Base-by-base conservation (phyloP, 2,888 invertebrate species). In the Gryllus longicercus region DNA sequence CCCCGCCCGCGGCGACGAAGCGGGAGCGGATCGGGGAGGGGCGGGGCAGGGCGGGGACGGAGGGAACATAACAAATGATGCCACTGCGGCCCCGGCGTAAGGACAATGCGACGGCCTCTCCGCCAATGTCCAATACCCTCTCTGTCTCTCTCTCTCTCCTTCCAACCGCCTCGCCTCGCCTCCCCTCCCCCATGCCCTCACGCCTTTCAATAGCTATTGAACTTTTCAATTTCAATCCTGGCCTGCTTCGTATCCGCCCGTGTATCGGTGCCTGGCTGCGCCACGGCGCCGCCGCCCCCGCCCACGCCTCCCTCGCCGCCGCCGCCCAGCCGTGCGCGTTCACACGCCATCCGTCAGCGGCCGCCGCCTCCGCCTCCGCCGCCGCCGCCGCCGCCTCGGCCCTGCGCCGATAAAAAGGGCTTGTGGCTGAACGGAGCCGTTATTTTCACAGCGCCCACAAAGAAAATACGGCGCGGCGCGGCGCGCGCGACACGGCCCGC, bases 181-280 rank as follows among this genome's bases (percentile, higher is more conserved):
- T 63, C 63, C 63, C 63, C 63, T 14, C 63, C 63, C 63, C 63
- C 16, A 63, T 1, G 16, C 63, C 63, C 63, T 63, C 63, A n/a
- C 63, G 63, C 63, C 63, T 63, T 63, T 63, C 63, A 63, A 63
- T 63, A 63, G 14, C 63, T 63, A 63, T 63, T 63, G 63, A 63
- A 63, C 63, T 63, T 63, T 63, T 63, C 63, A 63, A 14, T 63
- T 63, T 63, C 63, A 63, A 63, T 63, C 63, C 63, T n/a, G n/a
- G 63, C n/a, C 63, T n/a, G 63, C 63, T n/a, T n/a, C 16, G 63
- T 18, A n/a, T n/a, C n/a, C 63, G 16, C 4, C 16, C 63, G 63
- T 63, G 63, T 18, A 63, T 63, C 63, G 63, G 63, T 63, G 63
- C 63, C 63, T 63, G 63, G 63, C 63, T 63, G 63, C 63, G n/a